Percentiles rank a stretch among this genome's conserved stretches.
These are phyloP conservation scores for Paracyprichromis sp. DNA, from an alignment of 2,113 vertebrate genomes.

Conservation along the genomic window DNA sequence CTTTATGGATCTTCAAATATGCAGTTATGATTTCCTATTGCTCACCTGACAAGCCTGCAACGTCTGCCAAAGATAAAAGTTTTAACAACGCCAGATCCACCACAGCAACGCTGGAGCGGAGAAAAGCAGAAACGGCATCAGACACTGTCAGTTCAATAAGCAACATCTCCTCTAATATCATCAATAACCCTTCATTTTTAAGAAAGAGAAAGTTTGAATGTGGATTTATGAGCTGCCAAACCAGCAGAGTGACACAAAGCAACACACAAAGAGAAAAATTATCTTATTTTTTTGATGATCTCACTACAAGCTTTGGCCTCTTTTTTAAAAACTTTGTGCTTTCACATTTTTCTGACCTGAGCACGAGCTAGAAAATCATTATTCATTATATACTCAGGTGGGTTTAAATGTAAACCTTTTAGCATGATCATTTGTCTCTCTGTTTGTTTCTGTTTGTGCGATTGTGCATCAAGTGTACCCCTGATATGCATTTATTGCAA, in stretches of 20 bases:
- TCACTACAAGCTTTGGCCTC: neutral
- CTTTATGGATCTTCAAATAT: conserved; percentile 55
- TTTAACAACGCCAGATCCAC: conserved; percentile 38
- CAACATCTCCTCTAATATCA: conserved; percentile 1
- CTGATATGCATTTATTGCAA: neutral
- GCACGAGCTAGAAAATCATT: neutral
- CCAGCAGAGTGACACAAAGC: neutral
- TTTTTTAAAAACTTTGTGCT: neutral
- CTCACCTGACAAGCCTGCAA: conserved; percentile 42
- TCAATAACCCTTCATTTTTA: neutral
- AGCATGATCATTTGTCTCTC: neutral
- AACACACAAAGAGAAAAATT: neutral
- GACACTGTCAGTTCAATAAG: neutral
- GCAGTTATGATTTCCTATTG: conserved; percentile 25
- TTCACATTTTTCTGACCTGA: neutral
- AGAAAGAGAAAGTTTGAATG: neutral
- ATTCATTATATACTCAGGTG: neutral
- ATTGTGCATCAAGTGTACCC: neutral
- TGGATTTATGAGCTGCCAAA: neutral
- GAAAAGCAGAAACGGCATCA: neutral
- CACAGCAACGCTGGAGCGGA: neutral
- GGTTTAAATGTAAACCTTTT: neutral
- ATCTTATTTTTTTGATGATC: neutral
- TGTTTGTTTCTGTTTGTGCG: neutral
- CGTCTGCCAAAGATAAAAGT: conserved; percentile 51